These are phyloP conservation scores for Mesochorus sp. DNA, from an alignment of 2,888 invertebrate genomes.

Conservation along the genomic window DNA sequence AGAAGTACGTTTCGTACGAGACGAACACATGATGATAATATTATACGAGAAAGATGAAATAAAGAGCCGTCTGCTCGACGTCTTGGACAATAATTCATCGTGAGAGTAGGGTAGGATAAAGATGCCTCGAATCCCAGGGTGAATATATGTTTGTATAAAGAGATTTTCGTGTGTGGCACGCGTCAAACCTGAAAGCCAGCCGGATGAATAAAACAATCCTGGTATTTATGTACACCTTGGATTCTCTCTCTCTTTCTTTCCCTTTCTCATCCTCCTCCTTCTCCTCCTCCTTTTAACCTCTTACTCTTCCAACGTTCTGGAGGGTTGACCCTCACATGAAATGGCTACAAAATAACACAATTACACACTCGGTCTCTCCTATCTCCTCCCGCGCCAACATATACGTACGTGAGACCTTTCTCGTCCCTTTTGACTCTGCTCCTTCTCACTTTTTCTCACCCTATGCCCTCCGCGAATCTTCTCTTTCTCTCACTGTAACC, in stretches of 20 bases:
- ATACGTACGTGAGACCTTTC: constrained; percentile 70
- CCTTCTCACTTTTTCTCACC: constrained; percentile 69
- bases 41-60: constrained; percentile 28
- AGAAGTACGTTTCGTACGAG: constrained; percentile 8
- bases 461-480: constrained; percentile 64
- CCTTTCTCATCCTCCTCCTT: too few species aligned
- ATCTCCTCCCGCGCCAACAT: constrained; percentile 59
- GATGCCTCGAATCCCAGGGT: constrained; percentile 42
- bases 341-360: constrained; percentile 81
- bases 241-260: constrained; percentile 36
- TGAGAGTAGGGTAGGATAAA: constrained; percentile 43
- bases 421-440: constrained; percentile 69
- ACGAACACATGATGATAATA: constrained; percentile 6
- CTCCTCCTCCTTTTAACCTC: too few species aligned
- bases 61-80: constrained; percentile 35
- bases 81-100: constrained; percentile 49
- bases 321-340: constrained; percentile 79
- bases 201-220: constrained; percentile 80
- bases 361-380: constrained; percentile 79
- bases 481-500: constrained; percentile 46
- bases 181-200: constrained; percentile 69
- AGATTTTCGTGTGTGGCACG: constrained; percentile 68
- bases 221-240: constrained; percentile 80
- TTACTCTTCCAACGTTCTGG: constrained; percentile 52
- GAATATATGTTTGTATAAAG: constrained; percentile 61